Evolutionary conservation across 2,797 vertebrate genomes (phyloP), one percentile per base, ranked within the genome.

Genomic region (Microcaecilia unicolor): DNA sequence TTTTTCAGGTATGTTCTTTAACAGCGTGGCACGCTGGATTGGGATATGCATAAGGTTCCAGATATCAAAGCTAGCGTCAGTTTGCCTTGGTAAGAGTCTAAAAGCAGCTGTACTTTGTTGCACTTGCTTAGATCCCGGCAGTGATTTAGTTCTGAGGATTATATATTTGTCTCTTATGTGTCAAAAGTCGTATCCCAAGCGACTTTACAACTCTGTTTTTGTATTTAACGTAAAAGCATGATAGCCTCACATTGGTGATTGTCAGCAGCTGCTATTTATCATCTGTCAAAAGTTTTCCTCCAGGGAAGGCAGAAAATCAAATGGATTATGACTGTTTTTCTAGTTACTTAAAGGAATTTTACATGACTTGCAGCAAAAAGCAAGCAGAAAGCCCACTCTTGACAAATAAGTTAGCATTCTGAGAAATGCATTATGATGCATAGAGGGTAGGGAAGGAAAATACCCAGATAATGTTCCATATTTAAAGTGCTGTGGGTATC

Each of bases 211-310:
- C 83, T 86, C 78, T 82, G 75, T 61, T 77, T 87, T 88, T 89
- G 76, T 81, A 88, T 82, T 88, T 84, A 87, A 87, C 84, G 81
- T 85, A 88, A 87, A 88, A 86, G 84, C 67, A 59, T 70, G 79
- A 81, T 76, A 70, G 80, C 74, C 79, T 74, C 79, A 18, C 81
- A 80, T 79, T 89, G 86, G 87, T 89, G 87, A 90, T 85, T 90
- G 89, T 91, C 88, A 90, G 88, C 78, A 74, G 74, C 74, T 83
- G 81, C 83, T 90, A 88, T 93, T 92, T 89, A 90, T 93, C 89
- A 90, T 87, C 80, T 88, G 88, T 93, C 88, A 90, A 81, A 86
- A 80, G 58, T 78, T 81, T 84, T 86, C 74, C 89, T 88, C 82
- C 28, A 79, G 87, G 87, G 85, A 75, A 89, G 83, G 78, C 83